Evolutionary conservation across 2,797 vertebrate species (phyloP), one percentile per base, ranked within the genome.

Genomic region (Coregonus suidteri): DNA sequence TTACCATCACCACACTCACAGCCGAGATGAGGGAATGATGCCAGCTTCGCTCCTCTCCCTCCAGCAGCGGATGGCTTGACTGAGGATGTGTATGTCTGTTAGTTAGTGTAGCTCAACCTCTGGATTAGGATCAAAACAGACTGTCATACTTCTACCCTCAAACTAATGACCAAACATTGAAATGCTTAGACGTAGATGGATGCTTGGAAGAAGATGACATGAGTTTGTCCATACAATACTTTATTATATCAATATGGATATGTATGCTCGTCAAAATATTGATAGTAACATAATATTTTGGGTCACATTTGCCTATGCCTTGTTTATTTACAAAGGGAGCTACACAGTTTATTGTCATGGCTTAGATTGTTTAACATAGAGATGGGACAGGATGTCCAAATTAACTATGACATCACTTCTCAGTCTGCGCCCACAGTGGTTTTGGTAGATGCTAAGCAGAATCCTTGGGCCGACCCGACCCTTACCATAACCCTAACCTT

Each of bases 241-340:
- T 13, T 53, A 25, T 53, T 52, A 20, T 14, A 72, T 30, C n/a
- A n/a, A n/a, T 11, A 35, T 6, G 59, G 59, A 30, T 25, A 37
- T 18, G 7, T n/a, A 62, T 34, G 56, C 35, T 59, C 0, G 1
- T 74, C 56, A 4, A 53, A 67, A 65, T 20, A 65, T 51, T 53
- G 25, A 52, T 7, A n/a, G 59, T 64, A 31, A 73, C 7, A 18
- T 41, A 51, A 6, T 37, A 41, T 25, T 18, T n/a, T 20, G 47
- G 59, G 31, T 72, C 31, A 25, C 30, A 11, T 75, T 30, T 53
- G 16, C 66, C 65, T 69, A 13, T n/a, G 31, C 70, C 79, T 70
- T 83, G 70, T 83, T 86, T 77, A 79, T 84, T 84, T 82, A 59
- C 41, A 20, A 20, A 77, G 20, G 31, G 62, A 47, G 37, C 76